Percentiles rank a stretch among this genome's conserved stretches.
Conservation (phyloP, 2,113 vertebrate genomes). For the Boulengeromyrus knoepffleri region DNA sequence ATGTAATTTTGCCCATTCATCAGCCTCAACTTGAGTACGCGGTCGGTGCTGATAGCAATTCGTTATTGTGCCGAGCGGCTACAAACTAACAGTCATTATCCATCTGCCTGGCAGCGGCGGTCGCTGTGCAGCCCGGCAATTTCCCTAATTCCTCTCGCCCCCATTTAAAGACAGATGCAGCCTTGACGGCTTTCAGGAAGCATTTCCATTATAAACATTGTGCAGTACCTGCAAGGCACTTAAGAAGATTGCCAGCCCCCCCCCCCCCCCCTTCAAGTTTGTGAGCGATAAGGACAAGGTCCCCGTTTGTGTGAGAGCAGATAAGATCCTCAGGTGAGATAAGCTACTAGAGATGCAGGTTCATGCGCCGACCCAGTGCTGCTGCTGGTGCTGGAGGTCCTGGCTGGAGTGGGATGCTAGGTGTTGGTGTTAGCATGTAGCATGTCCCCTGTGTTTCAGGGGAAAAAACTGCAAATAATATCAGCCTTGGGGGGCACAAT, state of each 20-base stretch:
- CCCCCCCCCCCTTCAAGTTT: background rate
- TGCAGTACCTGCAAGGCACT: background rate
- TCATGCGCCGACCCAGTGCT: background rate
- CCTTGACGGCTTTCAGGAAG: background rate
- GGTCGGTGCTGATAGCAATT: constrained; percentile 1
- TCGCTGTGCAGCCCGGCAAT: background rate
- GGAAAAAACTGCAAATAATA: background rate
- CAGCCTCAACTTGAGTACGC: background rate
- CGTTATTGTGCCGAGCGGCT: background rate
- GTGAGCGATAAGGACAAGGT: background rate
- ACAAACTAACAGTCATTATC: background rate
- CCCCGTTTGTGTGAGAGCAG: background rate
- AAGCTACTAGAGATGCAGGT: background rate
- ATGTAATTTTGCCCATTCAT: constrained; percentile 11
- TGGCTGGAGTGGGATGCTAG: background rate
- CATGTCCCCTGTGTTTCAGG: background rate
- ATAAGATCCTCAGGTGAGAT: background rate
- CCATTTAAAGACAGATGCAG: background rate
- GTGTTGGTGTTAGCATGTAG: background rate
- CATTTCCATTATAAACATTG: constrained; percentile 5
- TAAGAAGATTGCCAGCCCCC: background rate
- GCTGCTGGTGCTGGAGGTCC: background rate
- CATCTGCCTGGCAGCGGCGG: background rate
- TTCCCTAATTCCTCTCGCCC: background rate
- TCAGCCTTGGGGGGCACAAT: background rate